These are phyloP conservation scores for Pristionchus pacificus DNA, from an alignment of 1,140 invertebrate species.

Conservation along the genomic window DNA sequence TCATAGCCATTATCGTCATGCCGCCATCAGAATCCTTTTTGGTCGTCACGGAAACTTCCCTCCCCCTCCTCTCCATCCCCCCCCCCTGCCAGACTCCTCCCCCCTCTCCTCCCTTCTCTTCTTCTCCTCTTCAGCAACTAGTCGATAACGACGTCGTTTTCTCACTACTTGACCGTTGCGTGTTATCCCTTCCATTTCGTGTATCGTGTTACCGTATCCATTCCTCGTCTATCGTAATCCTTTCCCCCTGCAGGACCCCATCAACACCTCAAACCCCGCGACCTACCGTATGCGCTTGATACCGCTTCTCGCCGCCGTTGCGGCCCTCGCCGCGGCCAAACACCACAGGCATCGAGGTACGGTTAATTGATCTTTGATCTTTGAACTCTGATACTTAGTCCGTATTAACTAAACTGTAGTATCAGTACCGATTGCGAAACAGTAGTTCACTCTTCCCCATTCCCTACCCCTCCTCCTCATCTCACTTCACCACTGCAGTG, in stretches of 20 bases:
- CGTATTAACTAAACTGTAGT: no score
- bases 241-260: no score
- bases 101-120: neutral
- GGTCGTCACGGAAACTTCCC: constrained; percentile 2
- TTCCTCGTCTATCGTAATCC: neutral
- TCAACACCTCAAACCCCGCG: neutral
- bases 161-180: neutral
- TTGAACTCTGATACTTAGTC: no score
- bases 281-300: constrained; percentile 9
- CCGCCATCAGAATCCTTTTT: constrained; percentile 10
- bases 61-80: neutral
- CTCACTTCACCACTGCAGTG: no score
- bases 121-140: neutral
- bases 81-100: neutral
- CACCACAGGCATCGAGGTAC: neutral
- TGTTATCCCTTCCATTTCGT: constrained; percentile 10
- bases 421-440: no score
- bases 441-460: no score
- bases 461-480: no score
- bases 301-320: neutral
- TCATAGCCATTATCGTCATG: constrained; percentile 8
- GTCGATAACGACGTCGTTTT: neutral
- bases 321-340: neutral
- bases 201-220: neutral
- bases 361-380: no score